phyloP scores from a whole-genome alignment of 2,113 vertebrate genomes.

The Aldabrachelys gigantea region DNA sequence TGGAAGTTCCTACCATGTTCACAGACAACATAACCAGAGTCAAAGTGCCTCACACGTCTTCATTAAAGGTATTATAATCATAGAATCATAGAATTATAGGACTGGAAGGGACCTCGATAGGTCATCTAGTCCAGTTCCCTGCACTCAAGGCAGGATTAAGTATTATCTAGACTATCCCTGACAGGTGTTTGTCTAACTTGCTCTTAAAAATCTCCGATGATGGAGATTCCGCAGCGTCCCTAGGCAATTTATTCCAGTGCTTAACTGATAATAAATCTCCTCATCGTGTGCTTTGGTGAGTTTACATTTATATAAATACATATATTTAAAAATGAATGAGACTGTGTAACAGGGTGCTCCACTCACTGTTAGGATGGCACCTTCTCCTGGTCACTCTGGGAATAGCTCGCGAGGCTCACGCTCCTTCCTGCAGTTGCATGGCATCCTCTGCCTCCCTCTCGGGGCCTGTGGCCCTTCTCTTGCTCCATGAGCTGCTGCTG shows the following conservation, averaged over 20 bases:
- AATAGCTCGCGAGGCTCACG: too few species aligned
- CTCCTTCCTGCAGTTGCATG: too few species aligned
- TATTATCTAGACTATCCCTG: neutral
- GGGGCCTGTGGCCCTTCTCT: too few species aligned
- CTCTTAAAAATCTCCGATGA: neutral
- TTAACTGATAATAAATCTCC: neutral
- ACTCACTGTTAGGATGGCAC: too few species aligned
- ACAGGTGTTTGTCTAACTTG: neutral
- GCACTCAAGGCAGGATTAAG: neutral
- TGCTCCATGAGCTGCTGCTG: too few species aligned
- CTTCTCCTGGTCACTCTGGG: too few species aligned
- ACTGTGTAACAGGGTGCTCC: too few species aligned
- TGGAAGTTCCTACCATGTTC: constrained; percentile 72
- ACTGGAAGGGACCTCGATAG: neutral
- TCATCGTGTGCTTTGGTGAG: neutral
- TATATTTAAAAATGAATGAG: neutral
- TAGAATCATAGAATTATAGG: neutral
- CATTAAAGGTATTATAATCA: constrained; percentile 73
- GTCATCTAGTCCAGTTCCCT: neutral
- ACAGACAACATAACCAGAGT: constrained; percentile 58
- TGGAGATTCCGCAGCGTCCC: neutral
- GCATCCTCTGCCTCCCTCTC: too few species aligned
- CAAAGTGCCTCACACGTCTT: constrained; percentile 81
- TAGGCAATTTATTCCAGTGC: neutral
- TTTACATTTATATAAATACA: neutral